These are phyloP conservation scores for Neocrepidodera transversa DNA, from an alignment of 2,888 invertebrate genomes.

Conservation along the genomic window DNA sequence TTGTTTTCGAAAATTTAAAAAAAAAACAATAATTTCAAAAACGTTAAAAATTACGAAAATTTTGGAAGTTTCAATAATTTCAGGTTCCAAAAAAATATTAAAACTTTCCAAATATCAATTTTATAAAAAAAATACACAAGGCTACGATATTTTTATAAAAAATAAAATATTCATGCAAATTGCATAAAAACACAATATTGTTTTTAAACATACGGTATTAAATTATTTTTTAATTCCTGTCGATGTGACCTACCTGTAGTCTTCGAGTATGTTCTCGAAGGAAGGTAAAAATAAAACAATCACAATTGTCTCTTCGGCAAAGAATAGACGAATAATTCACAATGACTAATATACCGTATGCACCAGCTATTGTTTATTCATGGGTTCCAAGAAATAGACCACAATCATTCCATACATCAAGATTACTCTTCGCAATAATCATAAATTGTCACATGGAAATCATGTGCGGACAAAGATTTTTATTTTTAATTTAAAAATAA, in stretches of 20 bases:
- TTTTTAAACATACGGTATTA: no score
- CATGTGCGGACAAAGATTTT: not conserved
- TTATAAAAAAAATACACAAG: no score
- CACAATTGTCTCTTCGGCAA: conserved; percentile 12
- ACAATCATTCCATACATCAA: conserved; percentile 24
- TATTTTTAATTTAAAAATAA: no score
- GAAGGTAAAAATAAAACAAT: conserved; percentile 6
- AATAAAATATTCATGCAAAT: no score
- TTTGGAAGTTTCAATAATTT: no score
- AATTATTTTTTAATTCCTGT: not conserved
- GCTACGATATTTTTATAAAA: no score
- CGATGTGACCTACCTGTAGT: conserved; percentile 10
- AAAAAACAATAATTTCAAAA: no score
- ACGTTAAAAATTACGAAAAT: no score
- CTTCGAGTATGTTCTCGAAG: conserved; percentile 3
- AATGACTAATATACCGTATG: conserved; percentile 30
- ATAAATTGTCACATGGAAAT: conserved; percentile 28
- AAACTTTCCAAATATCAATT: no score
- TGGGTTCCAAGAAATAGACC: conserved; percentile 28
- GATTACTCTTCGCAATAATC: conserved; percentile 27
- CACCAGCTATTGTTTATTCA: conserved; percentile 27
- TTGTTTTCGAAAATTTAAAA: no score
- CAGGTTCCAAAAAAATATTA: no score
- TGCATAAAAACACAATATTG: no score
- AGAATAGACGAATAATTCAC: conserved; percentile 19